phyloP scores from a whole-genome alignment of 2,797 vertebrate genomes.

The Sebastes alutus region DNA sequence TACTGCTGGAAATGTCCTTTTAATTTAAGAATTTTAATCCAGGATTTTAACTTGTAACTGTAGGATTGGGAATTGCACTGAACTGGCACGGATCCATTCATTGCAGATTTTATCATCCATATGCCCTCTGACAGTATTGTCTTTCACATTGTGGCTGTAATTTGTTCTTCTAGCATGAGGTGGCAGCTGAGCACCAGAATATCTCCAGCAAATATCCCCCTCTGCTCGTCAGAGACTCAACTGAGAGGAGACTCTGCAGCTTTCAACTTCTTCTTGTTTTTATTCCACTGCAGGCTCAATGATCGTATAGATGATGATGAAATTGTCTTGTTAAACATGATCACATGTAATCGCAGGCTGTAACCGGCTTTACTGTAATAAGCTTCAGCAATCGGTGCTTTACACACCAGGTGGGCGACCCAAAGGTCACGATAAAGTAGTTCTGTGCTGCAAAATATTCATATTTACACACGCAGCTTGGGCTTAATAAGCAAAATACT shows the following conservation, averaged over 20 bases:
- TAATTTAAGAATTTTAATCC: neutral
- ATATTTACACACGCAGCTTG: constrained; percentile 4
- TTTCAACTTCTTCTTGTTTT: neutral
- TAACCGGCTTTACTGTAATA: neutral
- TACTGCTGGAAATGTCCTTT: neutral
- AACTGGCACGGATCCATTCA: neutral
- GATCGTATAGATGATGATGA: neutral
- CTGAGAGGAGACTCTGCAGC: neutral
- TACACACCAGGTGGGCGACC: neutral
- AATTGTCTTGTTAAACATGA: constrained; percentile 26
- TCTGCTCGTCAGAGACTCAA: neutral
- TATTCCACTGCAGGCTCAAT: neutral
- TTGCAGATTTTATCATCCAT: neutral
- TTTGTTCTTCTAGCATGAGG: constrained; percentile 55
- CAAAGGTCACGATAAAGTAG: neutral
- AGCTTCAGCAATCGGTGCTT: constrained; percentile 1
- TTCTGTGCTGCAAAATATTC: constrained; percentile 6
- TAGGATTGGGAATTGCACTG: neutral
- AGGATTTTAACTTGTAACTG: neutral
- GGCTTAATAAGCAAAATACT: neutral
- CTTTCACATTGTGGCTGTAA: constrained; percentile 27
- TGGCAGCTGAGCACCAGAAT: constrained; percentile 57
- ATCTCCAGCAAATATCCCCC: constrained; percentile 3
- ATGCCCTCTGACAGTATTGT: neutral
- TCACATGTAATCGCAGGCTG: neutral